Evolutionary conservation across 2,888 invertebrate species (phyloP).

Genomic region (Timandra comae): DNA sequence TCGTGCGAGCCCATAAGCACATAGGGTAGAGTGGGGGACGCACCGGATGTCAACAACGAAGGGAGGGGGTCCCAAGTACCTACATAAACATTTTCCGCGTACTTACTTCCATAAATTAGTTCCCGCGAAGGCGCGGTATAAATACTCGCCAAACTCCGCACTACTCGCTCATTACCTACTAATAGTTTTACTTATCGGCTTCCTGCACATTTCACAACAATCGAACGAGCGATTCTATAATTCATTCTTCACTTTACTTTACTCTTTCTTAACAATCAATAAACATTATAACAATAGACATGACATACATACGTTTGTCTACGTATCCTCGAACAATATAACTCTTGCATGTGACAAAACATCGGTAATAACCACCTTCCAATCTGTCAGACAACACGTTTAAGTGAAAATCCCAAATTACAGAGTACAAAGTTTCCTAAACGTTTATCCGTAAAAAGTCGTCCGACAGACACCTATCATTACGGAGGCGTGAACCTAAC

Average conservation of each 20-base stretch:
- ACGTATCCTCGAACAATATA: background rate
- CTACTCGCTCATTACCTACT: conserved; percentile 66
- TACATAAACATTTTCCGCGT: conserved; percentile 75
- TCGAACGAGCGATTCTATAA: conserved; percentile 19
- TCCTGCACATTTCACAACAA: conserved; percentile 51
- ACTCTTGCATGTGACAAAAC: conserved; percentile 31
- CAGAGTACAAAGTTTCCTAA: conserved; percentile 54
- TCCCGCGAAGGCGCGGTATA: conserved; percentile 70
- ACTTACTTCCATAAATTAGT: conserved; percentile 76
- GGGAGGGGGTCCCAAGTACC: conserved; percentile 47
- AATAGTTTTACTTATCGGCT: conserved; percentile 68
- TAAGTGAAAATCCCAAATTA: conserved; percentile 62
- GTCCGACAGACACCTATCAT: conserved; percentile 70
- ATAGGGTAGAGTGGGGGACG: conserved; percentile 31
- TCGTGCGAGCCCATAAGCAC: conserved; percentile 28
- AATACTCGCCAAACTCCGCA: conserved; percentile 65
- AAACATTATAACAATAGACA: conserved; percentile 7
- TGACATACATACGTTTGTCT: background rate
- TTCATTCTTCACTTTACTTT: conserved; percentile 6
- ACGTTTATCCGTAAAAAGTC: conserved; percentile 57
- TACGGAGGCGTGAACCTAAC: conserved; percentile 60
- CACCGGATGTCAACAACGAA: conserved; percentile 63
- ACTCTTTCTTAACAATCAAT: conserved; percentile 19
- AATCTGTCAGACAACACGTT: conserved; percentile 42
- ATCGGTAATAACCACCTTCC: conserved; percentile 58